Percentiles rank a stretch among this genome's conserved stretches.
phyloP scores from a whole-genome alignment of 2,113 vertebrate species.

The Coturnix japonica region DNA sequence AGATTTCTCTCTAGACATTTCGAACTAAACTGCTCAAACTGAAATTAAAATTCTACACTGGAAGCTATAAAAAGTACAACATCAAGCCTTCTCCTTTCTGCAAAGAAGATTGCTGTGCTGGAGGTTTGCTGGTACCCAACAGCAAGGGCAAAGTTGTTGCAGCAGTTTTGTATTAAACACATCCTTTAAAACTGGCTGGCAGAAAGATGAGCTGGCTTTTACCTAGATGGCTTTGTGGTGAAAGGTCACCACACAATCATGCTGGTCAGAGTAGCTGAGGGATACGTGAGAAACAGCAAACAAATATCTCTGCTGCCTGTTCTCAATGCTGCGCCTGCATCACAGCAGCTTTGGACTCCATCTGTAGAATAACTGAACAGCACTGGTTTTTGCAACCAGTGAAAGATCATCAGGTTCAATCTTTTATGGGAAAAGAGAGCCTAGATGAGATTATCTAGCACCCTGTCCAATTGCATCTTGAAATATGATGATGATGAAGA shows the following conservation, averaged over 20 bases:
- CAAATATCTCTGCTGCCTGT: background rate
- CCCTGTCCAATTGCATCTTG: background rate
- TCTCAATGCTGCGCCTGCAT: fast-evolving
- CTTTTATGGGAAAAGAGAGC: background rate
- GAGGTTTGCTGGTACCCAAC: background rate
- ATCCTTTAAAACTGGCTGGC: background rate
- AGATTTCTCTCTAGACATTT: background rate
- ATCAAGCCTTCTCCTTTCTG: background rate
- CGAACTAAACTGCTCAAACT: background rate
- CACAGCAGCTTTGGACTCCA: fast-evolving
- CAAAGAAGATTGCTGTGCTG: background rate
- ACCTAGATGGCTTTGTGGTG: background rate
- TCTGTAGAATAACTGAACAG: background rate
- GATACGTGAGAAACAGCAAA: fast-evolving
- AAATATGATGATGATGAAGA: background rate
- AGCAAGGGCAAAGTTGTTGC: background rate
- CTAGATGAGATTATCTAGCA: background rate
- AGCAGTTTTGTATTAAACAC: background rate
- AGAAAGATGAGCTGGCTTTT: background rate
- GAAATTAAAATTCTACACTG: background rate
- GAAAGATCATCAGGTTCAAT: background rate
- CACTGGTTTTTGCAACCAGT: too few species aligned
- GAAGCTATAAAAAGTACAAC: constrained; percentile 1
- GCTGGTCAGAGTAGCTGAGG: background rate
- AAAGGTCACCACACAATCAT: fast-evolving